These are phyloP conservation scores for Paedocypris sp. DNA, from an alignment of 2,113 vertebrate genomes.

Conservation along the genomic window DNA sequence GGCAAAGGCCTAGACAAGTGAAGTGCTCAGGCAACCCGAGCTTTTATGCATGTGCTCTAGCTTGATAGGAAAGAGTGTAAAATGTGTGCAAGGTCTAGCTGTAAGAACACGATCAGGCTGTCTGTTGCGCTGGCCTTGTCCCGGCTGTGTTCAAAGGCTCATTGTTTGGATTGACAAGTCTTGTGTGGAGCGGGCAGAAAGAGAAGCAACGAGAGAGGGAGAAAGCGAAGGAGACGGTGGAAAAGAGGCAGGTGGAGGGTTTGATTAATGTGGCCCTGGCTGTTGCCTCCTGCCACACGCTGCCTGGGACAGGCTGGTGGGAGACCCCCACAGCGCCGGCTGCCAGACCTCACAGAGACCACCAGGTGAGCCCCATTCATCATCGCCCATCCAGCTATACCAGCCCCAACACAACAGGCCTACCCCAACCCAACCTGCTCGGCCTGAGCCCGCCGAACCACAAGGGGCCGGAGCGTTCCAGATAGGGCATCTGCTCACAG, in stretches of 20 bases:
- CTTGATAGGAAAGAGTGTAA: slow-evolving; percentile 17
- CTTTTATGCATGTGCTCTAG: slow-evolving; percentile 13
- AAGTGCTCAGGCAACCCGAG: slow-evolving; percentile 30
- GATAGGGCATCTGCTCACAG: slow-evolving; percentile 31
- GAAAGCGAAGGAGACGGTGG: slow-evolving; percentile 8
- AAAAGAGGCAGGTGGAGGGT: slow-evolving; percentile 49
- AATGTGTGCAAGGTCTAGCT: slow-evolving; percentile 17
- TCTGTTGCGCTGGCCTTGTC: slow-evolving; percentile 13
- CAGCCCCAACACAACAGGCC: slow-evolving; percentile 10
- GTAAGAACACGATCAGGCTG: slow-evolving; percentile 29
- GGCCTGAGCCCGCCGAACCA: background rate
- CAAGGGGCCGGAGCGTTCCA: background rate
- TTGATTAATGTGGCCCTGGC: slow-evolving; percentile 56
- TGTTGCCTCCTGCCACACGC: slow-evolving; percentile 31
- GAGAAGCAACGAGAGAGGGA: slow-evolving; percentile 9
- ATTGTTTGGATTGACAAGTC: slow-evolving; percentile 31
- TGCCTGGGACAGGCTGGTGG: slow-evolving; percentile 38
- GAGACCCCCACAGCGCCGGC: slow-evolving; percentile 33
- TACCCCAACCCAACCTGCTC: slow-evolving; percentile 15
- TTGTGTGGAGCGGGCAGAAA: slow-evolving; percentile 32
- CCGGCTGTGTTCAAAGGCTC: slow-evolving; percentile 20
- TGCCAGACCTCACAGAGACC: slow-evolving; percentile 40
- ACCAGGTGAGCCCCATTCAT: slow-evolving; percentile 48
- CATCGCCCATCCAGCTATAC: slow-evolving; percentile 30
- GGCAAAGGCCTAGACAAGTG: slow-evolving; percentile 25